phyloP scores from a whole-genome alignment of 2,888 invertebrate genomes.

The Meghimatium bilineatum region DNA sequence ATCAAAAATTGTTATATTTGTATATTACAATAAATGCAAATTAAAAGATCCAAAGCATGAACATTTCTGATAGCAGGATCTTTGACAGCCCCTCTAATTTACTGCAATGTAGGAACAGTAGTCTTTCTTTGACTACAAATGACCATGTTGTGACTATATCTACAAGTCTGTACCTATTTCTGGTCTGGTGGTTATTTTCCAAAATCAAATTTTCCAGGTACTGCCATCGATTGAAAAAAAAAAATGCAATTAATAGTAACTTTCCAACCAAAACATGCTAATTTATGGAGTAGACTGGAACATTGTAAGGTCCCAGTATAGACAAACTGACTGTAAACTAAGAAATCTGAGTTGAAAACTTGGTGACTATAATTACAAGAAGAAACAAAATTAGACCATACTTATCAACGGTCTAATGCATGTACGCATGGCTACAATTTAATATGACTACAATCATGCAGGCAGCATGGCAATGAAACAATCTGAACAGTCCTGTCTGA shows the following conservation, averaged over 20 bases:
- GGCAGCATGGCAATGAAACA: background rate
- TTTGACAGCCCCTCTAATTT: conserved; percentile 15
- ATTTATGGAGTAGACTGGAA: background rate
- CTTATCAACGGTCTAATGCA: background rate
- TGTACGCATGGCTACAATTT: conserved; percentile 14
- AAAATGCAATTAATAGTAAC: no score
- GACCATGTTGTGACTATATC: background rate
- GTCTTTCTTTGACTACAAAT: conserved; percentile 6
- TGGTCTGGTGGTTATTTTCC: background rate
- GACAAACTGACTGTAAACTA: background rate
- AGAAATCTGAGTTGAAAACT: background rate
- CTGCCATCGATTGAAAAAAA: no score
- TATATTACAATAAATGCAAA: conserved; percentile 50
- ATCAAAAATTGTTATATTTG: conserved; percentile 42
- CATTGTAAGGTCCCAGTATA: background rate
- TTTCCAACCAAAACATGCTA: no score
- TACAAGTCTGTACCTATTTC: background rate
- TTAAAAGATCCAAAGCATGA: conserved; percentile 41
- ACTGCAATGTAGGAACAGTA: background rate
- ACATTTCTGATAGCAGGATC: conserved; percentile 35
- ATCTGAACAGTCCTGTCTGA: background rate
- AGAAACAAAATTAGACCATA: background rate
- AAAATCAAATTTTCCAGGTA: no score
- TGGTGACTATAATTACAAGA: background rate
- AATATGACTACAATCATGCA: background rate